These are phyloP conservation scores for Dipodomys spectabilis DNA, from an alignment of 2,113 vertebrate genomes.

Conservation along the genomic window DNA sequence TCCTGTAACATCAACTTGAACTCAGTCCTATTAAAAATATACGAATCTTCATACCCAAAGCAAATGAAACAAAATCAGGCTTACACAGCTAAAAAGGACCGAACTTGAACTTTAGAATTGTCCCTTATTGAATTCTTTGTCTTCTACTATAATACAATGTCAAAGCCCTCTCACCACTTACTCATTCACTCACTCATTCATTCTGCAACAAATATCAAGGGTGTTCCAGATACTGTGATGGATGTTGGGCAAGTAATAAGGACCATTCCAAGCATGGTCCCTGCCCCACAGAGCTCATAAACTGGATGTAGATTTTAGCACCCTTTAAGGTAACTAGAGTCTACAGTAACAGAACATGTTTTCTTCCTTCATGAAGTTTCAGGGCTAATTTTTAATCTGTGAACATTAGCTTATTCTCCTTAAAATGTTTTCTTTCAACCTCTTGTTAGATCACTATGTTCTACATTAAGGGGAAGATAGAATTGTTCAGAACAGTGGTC, in stretches of 20 bases:
- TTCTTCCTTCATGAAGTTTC: background rate
- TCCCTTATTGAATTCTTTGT: background rate
- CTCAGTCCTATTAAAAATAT: background rate
- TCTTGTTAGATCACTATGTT: background rate
- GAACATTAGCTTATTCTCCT: background rate
- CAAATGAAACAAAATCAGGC: background rate
- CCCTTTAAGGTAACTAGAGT: background rate
- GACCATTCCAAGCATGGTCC: background rate
- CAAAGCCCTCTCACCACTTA: background rate
- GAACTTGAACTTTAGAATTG: background rate
- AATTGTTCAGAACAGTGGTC: background rate
- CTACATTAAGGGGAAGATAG: background rate
- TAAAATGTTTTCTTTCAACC: background rate
- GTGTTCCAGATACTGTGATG: background rate
- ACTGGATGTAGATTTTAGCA: background rate
- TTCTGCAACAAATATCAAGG: background rate
- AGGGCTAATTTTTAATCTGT: background rate
- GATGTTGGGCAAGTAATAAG: background rate
- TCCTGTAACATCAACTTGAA: background rate
- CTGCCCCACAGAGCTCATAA: background rate
- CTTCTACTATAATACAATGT: background rate
- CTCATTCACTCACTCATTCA: background rate
- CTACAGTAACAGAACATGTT: background rate
- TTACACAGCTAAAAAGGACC: background rate
- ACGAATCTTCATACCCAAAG: background rate